Base-by-base conservation (phyloP, 2,888 invertebrate genomes). In the Dolichomitus sp. region DNA sequence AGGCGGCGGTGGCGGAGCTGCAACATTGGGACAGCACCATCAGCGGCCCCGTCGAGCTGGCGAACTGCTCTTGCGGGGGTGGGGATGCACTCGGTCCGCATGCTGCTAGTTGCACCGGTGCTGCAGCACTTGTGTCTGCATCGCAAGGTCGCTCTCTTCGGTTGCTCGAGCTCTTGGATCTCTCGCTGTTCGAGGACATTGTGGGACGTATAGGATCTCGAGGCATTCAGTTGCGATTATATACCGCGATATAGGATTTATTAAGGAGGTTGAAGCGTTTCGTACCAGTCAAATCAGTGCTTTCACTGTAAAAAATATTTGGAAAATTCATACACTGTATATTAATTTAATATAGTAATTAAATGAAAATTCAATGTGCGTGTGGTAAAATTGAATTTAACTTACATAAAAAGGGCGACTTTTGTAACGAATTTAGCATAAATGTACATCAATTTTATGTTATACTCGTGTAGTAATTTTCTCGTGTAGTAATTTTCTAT, bases 101-200 rank as follows among this genome's bases (percentile, higher is more conserved):
- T 72, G 42, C 33, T 54, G 57, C 70, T 57, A 61, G 61, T 19
- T 73, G 50, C 61, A 37, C n/a, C 50, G 61, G 73, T 48, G 59
- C 61, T 48, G 37, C 23, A 23, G 73, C 76, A 63, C 68, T 59
- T 54, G 75, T 68, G 72, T 73, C 75, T 69, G 68, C 76, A 73
- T 52, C 63, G 66, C 83, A 83, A 83, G 83, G 83, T 80, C 83
- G 69, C 76, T 69, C 80, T 80, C 72, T 61, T 66, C 65, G 45
- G n/a, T 48, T 42, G 66, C 66, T 48, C 14, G 50, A 48, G 30
- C 54, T 69, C 45, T 57, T 65, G 42, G 50, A 12, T 33, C 59
- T 74, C 37, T 63, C 74, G 37, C 65, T 14, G 42, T 42, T 74
- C 81, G 63, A 82, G 81, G 77, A 78, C 77, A 77, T 40, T 48